phyloP scores from a whole-genome alignment of 2,888 invertebrate species.

The Penaeus monodon region DNA sequence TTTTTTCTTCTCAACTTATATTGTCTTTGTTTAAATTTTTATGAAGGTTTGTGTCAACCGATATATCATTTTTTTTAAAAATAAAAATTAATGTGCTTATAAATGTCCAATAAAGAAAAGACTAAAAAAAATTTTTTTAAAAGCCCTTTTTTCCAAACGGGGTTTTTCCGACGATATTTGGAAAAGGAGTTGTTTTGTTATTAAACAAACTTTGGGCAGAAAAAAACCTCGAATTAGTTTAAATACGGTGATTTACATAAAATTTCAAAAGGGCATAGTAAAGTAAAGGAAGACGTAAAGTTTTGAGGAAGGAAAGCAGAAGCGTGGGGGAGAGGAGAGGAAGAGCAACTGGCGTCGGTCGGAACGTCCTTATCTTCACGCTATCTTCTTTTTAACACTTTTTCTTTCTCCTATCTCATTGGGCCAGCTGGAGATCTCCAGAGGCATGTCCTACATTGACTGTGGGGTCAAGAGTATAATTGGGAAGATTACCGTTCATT shows the following conservation, averaged over 20 bases:
- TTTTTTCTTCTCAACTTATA: neutral
- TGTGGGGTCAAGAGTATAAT: too few species aligned
- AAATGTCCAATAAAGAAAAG: neutral
- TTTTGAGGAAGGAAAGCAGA: too few species aligned
- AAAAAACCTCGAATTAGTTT: slow-evolving; percentile 25
- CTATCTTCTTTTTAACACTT: neutral
- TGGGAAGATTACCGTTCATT: too few species aligned
- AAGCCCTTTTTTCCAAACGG: slow-evolving; percentile 16
- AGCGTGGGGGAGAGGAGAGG: neutral
- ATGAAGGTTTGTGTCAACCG: too few species aligned
- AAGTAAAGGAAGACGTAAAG: neutral
- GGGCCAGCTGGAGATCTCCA: too few species aligned
- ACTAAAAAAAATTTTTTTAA: neutral
- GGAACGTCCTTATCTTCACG: neutral
- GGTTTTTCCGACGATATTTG: too few species aligned
- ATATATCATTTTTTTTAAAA: too few species aligned
- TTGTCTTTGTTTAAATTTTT: too few species aligned
- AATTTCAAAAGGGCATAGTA: neutral
- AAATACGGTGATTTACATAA: neutral
- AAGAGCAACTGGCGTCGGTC: too few species aligned
- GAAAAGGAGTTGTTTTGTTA: slow-evolving; percentile 58
- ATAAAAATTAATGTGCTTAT: too few species aligned
- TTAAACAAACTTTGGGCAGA: slow-evolving; percentile 48
- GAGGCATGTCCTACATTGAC: too few species aligned
- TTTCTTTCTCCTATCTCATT: neutral